Evolutionary conservation across 2,797 vertebrate species (phyloP), one percentile per base, ranked within the genome.

Genomic region (Lepilemur ruficaudatus): DNA sequence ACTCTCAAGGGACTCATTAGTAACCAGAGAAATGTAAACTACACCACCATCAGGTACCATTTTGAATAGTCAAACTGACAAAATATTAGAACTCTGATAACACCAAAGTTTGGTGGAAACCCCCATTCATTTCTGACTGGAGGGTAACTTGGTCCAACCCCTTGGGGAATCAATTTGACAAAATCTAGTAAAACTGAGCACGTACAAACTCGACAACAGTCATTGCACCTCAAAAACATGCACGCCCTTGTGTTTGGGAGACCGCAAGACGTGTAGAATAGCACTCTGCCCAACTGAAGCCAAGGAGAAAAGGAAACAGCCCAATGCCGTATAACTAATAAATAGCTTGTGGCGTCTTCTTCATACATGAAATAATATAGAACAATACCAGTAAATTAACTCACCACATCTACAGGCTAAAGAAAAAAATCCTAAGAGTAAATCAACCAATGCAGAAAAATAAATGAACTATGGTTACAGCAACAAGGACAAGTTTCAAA

Each of bases 151-250:
- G 32, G 4, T 41, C n/a, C 80, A n/a, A 23, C 5, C 20, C 25
- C 30, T 18, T 38, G 6, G 43, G 63, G 52, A 41, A 52, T 50
- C n/a, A 28, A 18, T 38, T 59, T 52, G n/a, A 76, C 13, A 46
- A 57, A 89, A 72, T 28, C 46, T 18, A 35, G 55, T 13, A 35
- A 72, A 13, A 7, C 4, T 32, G 43, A 57, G 38, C 57, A 30
- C 1, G 2, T 22, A 7, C 17, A 38, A 6, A 23, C 15, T 83
- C 1, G 2, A 18, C 5, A 38, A 14, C 35, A 28, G 38, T 7
- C 41, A 25, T 61, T 38, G 17, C 7, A 5, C 5, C 6, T 0
- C 22, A 20, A 8, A 41, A 7, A 2, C 11, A 48, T n/a, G 4
- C 30, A 2, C 4, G 57, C 11, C 46, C 3, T 2, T 3, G 22